Evolutionary conservation across 35 echinoderm and acorn worm species (phyloP).

Genomic region (Acanthaster planci): DNA sequence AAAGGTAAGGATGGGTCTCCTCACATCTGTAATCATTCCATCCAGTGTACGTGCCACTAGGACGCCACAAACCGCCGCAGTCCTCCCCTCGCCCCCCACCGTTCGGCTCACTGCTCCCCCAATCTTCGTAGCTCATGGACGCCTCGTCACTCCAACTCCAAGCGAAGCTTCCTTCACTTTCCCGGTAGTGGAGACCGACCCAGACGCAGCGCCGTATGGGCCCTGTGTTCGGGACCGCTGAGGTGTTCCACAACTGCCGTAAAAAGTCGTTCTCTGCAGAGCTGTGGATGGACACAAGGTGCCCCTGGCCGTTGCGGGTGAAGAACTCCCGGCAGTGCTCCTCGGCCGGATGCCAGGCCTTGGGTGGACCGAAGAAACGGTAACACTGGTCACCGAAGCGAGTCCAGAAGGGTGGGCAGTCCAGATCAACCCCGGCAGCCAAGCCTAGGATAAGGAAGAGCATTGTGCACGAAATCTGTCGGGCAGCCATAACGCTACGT

Average conservation of each 20-base stretch:
- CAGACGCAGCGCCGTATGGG: background rate
- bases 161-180: background rate
- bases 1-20: background rate
- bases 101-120: background rate
- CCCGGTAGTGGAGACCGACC: background rate
- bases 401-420: slow-evolving; percentile 34
- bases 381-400: background rate
- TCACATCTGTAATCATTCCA: background rate
- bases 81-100: background rate
- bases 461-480: background rate
- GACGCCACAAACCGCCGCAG: background rate
- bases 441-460: background rate
- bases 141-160: background rate
- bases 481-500: background rate
- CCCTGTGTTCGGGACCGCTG: background rate
- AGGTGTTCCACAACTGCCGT: background rate
- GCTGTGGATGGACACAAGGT: slow-evolving; percentile 28
- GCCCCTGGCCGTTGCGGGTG: slow-evolving; percentile 1
- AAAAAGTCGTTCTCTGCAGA: background rate
- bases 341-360: background rate
- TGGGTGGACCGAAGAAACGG: slow-evolving; percentile 4
- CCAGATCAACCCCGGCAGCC: background rate
- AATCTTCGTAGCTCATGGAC: background rate
- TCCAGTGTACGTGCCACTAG: background rate
- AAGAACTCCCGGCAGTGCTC: background rate